Base-by-base conservation (phyloP, 2,797 vertebrate species). In the Eurystomus glaucurus region DNA sequence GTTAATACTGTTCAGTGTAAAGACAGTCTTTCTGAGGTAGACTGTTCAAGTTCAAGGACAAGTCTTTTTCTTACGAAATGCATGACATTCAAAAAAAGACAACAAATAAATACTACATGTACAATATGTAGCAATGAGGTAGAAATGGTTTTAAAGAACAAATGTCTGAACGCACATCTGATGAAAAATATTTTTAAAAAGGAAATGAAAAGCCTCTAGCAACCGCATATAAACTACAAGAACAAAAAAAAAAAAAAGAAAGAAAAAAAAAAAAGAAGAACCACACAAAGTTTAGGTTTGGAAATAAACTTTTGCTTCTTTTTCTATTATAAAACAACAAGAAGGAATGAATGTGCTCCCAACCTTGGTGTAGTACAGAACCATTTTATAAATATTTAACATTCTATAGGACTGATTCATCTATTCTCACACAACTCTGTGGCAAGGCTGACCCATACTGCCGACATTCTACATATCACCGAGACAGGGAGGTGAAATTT, bases 121-220 rank as follows among this genome's bases (percentile, higher is more conserved):
- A 99, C 98, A 99, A 99, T 99, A 99, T 99, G 99, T 99, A 99
- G 99, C 99, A 99, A 99, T 99, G 99, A 99, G 99, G 99, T 99
- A 99, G 99, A 99, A 99, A 99, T 99, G 99, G 99, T 99, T 99
- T 98, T 99, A 99, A 99, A 99, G 98, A 99, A 99, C 97, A 98
- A 97, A 98, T 98, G 98, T 97, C 96, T 98, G 98, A 99, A 99
- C 98, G 98, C 96, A 98, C 97, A 98, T 98, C 96, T 96, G 98
- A 98, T 98, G 98, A 98, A 97, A 96, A 97, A 98, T 97, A 96
- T 97, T 97, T 98, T 98, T 97, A 85, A 97, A 96, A 97, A 97
- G 94, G 85, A 98, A 97, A 97, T 98, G 95, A 97, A 98, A 98
- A 98, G 98, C 97, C 97, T 97, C 97, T 98, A 98, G 97, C 97